Evolutionary conservation across 1,140 invertebrate genomes (phyloP), one percentile per base, ranked within the genome.

Genomic region (Achroia grisella): DNA sequence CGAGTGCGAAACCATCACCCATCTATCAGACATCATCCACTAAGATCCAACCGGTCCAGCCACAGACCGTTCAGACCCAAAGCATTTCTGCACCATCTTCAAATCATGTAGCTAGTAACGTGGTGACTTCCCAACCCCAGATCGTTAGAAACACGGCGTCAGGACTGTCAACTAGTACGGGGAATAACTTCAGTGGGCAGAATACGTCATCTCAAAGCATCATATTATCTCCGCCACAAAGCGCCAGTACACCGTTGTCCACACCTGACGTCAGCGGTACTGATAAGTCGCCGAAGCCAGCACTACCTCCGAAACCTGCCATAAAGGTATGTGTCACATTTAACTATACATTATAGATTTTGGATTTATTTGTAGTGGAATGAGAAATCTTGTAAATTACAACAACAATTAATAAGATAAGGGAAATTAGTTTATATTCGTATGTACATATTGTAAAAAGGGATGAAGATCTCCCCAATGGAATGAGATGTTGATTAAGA

Each of bases 21-120:
- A 93, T 93, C 53, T 93, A 93, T 82, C 92, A 93, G 74, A 93
- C 92, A 31, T 92, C 92, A 6, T 94, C 93, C 37, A 94, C 92
- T 46, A 93, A 93, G 78, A 92, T 94, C 44, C 91, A 93, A 83
- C 93, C 92, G 29, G 91, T 93, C 44, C 92, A 93, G 86, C 93
- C 93, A 23, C 92, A 93, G 69, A 93, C 90, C 5, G 86, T 93
- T 53, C 67, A 87, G 69, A 75, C 77, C 35, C 81, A 85, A 78
- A 77, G 62, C 62, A 70, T 80, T 49, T 64, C 68, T 54, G 75
- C 70, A 57, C 56, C 61, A 51, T 83, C 58, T 65, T 59, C 69
- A 47, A 83, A 74, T 69, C 70, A 77, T 70, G 69, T 82, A 58
- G 60, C 65, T 72, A 71, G 71, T 77, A 76, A 81, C 55, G 56